Percentiles rank a stretch among this genome's conserved stretches.
These are phyloP conservation scores for Lottia scabra DNA, from an alignment of 2,888 invertebrate genomes.

Conservation along the genomic window DNA sequence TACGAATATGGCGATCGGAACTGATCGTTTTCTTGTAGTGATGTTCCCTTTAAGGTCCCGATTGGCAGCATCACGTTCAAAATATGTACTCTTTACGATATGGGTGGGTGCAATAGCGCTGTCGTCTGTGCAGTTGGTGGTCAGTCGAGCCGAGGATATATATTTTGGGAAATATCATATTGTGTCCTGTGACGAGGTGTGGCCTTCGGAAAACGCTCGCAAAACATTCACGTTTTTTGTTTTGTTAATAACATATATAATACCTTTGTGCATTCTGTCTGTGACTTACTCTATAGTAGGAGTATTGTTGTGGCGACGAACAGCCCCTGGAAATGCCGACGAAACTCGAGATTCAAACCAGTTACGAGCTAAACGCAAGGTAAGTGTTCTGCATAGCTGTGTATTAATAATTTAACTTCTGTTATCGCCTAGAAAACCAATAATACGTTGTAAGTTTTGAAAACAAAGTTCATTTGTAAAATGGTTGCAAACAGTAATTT, in stretches of 20 bases:
- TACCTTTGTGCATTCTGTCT: constrained; percentile 70
- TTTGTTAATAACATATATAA: constrained; percentile 62
- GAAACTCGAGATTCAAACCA: constrained; percentile 69
- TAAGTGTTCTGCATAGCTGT: constrained; percentile 36
- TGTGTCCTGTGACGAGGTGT: constrained; percentile 48
- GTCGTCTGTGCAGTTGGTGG: constrained; percentile 69
- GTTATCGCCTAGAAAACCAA: too few species aligned
- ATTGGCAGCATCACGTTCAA: constrained; percentile 67
- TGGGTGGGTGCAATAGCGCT: constrained; percentile 69
- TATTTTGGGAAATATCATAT: constrained; percentile 31
- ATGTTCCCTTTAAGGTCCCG: constrained; percentile 66
- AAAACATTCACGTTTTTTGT: constrained; percentile 59
- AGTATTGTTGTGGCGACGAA: constrained; percentile 69
- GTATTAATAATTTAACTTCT: too few species aligned
- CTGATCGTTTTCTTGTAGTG: constrained; percentile 69
- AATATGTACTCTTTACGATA: constrained; percentile 68
- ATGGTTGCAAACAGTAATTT: too few species aligned
- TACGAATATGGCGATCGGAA: constrained; percentile 71
- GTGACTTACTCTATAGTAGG: constrained; percentile 71
- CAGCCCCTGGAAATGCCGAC: constrained; percentile 71
- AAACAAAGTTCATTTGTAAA: too few species aligned
- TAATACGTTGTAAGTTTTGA: too few species aligned
- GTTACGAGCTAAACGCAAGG: constrained; percentile 69
- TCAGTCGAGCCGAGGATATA: constrained; percentile 42
- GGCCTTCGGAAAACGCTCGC: constrained; percentile 34